phyloP scores from a whole-genome alignment of 2,888 invertebrate species.

The Drosophila pullipes region DNA sequence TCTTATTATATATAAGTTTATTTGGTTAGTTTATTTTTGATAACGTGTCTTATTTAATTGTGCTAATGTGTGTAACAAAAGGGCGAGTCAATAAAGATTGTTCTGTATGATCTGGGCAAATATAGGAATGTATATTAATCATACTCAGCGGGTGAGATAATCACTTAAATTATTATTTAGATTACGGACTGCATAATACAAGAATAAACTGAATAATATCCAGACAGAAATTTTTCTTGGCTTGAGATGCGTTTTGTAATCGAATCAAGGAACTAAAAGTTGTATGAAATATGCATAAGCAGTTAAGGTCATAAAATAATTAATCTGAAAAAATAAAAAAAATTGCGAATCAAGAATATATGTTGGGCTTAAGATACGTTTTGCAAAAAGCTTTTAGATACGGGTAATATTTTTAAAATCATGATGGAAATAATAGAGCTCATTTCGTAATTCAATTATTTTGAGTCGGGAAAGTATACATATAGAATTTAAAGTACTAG shows the following conservation, averaged over 20 bases:
- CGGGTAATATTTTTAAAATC: not conserved
- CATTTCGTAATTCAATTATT: not conserved
- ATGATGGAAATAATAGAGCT: not conserved
- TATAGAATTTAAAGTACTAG: not conserved
- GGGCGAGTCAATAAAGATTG: not conserved
- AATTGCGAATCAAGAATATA: not conserved
- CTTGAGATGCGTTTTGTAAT: not conserved
- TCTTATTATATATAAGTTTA: not conserved
- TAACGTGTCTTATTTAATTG: conserved; percentile 2
- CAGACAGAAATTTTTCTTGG: too few species aligned
- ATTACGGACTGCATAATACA: not conserved
- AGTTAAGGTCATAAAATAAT: not conserved
- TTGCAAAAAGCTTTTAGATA: not conserved
- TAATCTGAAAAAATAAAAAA: not conserved
- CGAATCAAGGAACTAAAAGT: not conserved
- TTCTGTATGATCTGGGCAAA: not conserved
- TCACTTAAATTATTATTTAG: not conserved
- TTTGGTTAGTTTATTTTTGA: not conserved
- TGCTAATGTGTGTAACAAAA: conserved; percentile 11
- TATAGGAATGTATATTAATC: not conserved
- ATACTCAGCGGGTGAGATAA: conserved; percentile 6
- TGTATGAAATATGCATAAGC: not conserved
- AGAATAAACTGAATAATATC: not conserved
- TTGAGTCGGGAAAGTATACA: not conserved
- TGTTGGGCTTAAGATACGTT: not conserved